Evolutionary conservation across 2,113 vertebrate genomes (phyloP), one percentile per base, ranked within the genome.

Genomic region (Ammodytes dubius): DNA sequence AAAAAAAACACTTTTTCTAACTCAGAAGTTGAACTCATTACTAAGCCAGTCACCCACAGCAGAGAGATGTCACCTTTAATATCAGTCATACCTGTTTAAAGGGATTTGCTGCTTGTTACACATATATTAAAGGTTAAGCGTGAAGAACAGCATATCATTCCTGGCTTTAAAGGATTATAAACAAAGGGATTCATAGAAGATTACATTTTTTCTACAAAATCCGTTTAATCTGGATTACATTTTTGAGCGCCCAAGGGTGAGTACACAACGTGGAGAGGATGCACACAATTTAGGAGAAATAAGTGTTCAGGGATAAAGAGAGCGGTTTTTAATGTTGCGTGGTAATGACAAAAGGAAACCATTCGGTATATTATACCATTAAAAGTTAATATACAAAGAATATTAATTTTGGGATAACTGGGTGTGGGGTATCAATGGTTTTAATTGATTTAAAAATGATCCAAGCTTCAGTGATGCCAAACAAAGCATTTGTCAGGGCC

Each of bases 111-210:
- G 70, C 79, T 66, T 70, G 56, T 74, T 84, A 70, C 42, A 71
- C 78, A 14, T 6, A 79, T 54, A 76, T 67, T 70, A 69, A 58
- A 35, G 10, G 0, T 79, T 57, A 65, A 46, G 50, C 59, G 79
- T 74, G 60, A 59, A 47, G 60, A 82, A 82, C 49, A 71, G 45
- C 19, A 58, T 88, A 86, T 87, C 45, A 86, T 73, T 66, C 2
- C n/a, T 68, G 46, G 81, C 73, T 89, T 27, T 86, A 84, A 85
- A 78, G 76, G 86, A 49, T 80, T 84, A 83, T 59, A 88, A 88
- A 91, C 83, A 86, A 84, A 74, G 14, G 65, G 79, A 64, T 91
- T 91, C 81, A 61, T 70, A 11, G 67, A 42, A 56, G 76, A 83
- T 81, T 78, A 37, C 11, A 56, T 76, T 77, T 84, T 79, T 84